phyloP scores from a whole-genome alignment of 2,888 invertebrate genomes.

The Graphium colonna region DNA sequence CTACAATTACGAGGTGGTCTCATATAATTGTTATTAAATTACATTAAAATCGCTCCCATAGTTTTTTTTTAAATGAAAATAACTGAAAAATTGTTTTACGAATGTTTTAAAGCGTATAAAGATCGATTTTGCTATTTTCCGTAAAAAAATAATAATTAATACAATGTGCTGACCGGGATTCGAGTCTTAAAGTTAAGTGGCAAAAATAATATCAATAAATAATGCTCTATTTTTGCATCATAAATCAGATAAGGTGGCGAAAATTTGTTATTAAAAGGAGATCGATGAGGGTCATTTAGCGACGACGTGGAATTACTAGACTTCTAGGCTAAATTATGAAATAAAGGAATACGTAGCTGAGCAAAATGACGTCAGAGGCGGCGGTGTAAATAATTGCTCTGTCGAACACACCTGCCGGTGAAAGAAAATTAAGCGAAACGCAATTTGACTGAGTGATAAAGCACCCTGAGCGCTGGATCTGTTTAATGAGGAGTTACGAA shows the following conservation, averaged over 20 bases:
- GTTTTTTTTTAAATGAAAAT: no score
- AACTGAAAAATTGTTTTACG: no score
- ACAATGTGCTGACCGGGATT: no score
- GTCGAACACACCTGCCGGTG: constrained; percentile 79
- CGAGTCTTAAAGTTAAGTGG: no score
- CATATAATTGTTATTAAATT: no score
- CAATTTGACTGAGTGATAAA: constrained; percentile 80
- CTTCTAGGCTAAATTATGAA: constrained; percentile 58
- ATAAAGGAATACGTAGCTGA: constrained; percentile 46
- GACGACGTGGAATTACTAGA: not conserved
- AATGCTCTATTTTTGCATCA: no score
- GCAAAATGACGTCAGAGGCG: constrained; percentile 66
- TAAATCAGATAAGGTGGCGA: no score
- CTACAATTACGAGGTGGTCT: no score
- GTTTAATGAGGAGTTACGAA: constrained; percentile 74
- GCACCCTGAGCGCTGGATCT: constrained; percentile 70
- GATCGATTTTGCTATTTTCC: no score
- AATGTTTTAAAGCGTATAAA: not conserved
- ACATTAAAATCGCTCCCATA: no score
- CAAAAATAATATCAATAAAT: no score
- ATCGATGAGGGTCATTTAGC: not conserved
- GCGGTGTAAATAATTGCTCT: constrained; percentile 79
- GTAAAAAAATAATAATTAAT: no score
- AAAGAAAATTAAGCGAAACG: constrained; percentile 80
- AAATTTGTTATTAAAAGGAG: not conserved